These are phyloP conservation scores for Pycnonotus jocosus DNA, from an alignment of 2,113 vertebrate species.

Conservation along the genomic window DNA sequence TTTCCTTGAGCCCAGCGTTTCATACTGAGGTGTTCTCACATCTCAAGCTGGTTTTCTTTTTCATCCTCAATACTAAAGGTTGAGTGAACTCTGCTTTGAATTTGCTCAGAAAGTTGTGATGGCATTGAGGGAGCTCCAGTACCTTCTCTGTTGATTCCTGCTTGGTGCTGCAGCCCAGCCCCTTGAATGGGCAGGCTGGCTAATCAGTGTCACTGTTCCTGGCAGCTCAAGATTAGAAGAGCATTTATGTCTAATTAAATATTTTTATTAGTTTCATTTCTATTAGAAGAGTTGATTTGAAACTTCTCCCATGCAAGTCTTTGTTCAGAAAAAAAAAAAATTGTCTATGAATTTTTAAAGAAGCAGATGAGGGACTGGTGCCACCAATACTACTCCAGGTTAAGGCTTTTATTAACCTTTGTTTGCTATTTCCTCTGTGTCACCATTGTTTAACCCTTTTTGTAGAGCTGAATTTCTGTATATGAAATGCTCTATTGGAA, in stretches of 20 bases:
- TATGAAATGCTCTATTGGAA: not conserved
- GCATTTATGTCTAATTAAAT: not conserved
- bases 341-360: not conserved
- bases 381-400: not conserved
- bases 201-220: not conserved
- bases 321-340: not conserved
- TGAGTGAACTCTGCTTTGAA: not conserved
- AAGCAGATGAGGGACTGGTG: not conserved
- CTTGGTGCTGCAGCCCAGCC: not conserved
- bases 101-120: accelerated
- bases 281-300: not conserved
- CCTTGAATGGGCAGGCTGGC: not conserved
- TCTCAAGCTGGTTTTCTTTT: not conserved
- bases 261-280: not conserved
- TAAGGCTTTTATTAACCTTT: not conserved
- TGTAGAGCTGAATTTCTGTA: not conserved
- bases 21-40: not conserved
- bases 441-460: not conserved
- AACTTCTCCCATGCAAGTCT: not conserved
- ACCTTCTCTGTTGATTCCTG: not conserved
- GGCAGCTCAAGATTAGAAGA: not conserved
- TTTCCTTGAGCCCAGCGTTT: not conserved
- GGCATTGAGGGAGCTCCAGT: not conserved
- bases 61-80: not conserved
- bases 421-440: not conserved